Evolutionary conservation across 2,888 invertebrate species (phyloP), one percentile per base, ranked within the genome.

Genomic region (Pegoplata infirma): DNA sequence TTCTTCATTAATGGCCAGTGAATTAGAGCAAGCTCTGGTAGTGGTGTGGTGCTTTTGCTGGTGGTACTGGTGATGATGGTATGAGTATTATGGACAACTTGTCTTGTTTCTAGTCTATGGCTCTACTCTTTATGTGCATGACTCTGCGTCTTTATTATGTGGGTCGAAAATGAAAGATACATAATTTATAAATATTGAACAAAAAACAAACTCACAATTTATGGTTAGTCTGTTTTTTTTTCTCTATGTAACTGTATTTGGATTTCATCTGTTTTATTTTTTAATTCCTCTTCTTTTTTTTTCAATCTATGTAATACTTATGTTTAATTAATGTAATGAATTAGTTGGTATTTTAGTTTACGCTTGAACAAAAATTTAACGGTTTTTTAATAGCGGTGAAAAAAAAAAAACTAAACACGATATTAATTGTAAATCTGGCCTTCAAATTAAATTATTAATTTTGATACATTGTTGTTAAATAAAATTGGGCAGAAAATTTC

Each of bases 1-100:
- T n/a, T 58, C 44, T 58, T 56, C 56, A 68, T 68, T 56, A 51
- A 51, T 69, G 28, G 51, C 56, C 58, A 56, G 47, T 68, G 56
- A 63, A 74, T 49, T 68, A 49, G 68, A 75, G 68, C 61, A 68
- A 63, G 17, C 25, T 36, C 25, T 36, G 3, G 3, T 53, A 8
- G 44, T 59, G 46, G 16, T 40, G 36, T 40, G 12, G 44, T 59
- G 46, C 12, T 40, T 23, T 40, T 64, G 28, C 2, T 63, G 6
- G 14, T 61, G 59, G 1, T 61, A 19, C 2, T 16, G 58, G n/a
- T 55, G 55, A 21, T 64, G 21, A 53, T 73, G 53, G 46, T 51
- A 71, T 17, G 32, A 7, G 25, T 58, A 10, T 10, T 55, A 28
- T 55, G 19, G 40, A 51, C 28, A 44, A 44, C 49, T 63, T 61